A percentile compares a stretch with the other conserved stretches of the same genome.
phyloP scores from a whole-genome alignment of 2,888 invertebrate genomes.

The Ypsolopha sequella region DNA sequence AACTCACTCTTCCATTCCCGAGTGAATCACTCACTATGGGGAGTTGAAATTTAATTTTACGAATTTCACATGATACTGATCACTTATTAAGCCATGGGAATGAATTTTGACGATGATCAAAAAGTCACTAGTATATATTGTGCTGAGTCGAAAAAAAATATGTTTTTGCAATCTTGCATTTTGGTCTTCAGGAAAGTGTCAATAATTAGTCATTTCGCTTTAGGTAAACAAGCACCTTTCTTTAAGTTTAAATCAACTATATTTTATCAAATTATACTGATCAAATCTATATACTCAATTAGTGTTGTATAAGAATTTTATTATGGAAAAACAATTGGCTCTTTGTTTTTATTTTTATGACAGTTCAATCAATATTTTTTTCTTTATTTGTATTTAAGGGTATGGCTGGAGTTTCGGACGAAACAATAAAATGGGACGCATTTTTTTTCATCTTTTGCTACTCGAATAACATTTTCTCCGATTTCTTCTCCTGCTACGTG shows the following conservation, averaged over 20 bases:
- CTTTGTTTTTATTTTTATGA: neutral
- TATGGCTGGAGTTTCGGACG: neutral
- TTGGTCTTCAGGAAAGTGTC: no score
- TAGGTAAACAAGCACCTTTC: no score
- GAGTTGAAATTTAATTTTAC: no score
- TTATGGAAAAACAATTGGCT: neutral
- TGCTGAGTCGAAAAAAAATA: no score
- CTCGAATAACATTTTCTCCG: neutral
- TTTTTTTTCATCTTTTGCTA: neutral
- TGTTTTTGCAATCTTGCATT: no score
- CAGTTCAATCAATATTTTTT: neutral
- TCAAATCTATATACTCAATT: constrained; percentile 54
- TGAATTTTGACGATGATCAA: no score
- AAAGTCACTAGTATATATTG: no score
- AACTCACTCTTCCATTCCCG: no score
- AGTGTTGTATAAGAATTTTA: constrained; percentile 4
- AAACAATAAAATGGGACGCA: neutral
- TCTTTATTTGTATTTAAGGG: neutral
- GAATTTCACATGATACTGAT: no score
- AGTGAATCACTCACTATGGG: no score
- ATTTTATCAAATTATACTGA: constrained; percentile 18
- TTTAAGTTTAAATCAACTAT: neutral
- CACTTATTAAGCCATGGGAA: no score
- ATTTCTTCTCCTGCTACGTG: neutral
- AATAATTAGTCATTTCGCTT: no score